Base-by-base conservation (phyloP, 2,113 vertebrate species). In the Ceratotherium simum region DNA sequence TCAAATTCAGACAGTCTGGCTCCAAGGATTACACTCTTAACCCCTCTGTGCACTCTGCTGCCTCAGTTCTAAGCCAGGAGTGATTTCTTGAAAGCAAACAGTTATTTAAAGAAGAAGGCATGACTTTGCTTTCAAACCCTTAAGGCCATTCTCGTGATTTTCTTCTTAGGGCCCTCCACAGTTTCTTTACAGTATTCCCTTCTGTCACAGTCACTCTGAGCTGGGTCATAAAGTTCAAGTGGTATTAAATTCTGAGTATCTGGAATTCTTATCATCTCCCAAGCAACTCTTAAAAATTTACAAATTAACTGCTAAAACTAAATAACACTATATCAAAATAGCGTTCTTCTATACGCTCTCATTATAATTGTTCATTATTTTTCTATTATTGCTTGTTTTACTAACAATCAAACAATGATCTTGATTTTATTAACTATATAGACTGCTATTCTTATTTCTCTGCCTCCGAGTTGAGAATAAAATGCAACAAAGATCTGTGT, bases 61-160 rank as follows among this genome's bases (percentile, higher is more conserved):
- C 33, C 46, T 95, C 16, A 23, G 3, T 36, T 65, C 36, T 90
- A 51, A 95, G 25, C 33, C 64, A 75, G 27, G 46, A 65, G 21
- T 42, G n/a, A 31, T 67, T 78, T 92, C 56, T 79, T 79, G 18
- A 97, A 96, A 95, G 86, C 29, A 93, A 94, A 73, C 69, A 65
- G 3, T 94, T 94, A 72, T 65, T 89, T 92, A 39, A 97, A 96
- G 39, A 51, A 70, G 42, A 73, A 90, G 48, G 8, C 75, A 54
- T 93, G 42, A 73, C 73, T 97, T 96, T 90, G 42, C 56, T 86
- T 78, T 67, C 67, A 93, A 93, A 73, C 20, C 54, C 21, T 86
- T 48, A 64, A 87, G 84, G 69, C 23, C 64, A 80, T 90, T 83
- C 1, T 54, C 72, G 23, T 90, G 75, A 80, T 85, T 96, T 29